A percentile compares a stretch with the other conserved stretches of the same genome.
These are phyloP conservation scores for Xiphydria camelus DNA, from an alignment of 2,888 invertebrate species.

Conservation along the genomic window DNA sequence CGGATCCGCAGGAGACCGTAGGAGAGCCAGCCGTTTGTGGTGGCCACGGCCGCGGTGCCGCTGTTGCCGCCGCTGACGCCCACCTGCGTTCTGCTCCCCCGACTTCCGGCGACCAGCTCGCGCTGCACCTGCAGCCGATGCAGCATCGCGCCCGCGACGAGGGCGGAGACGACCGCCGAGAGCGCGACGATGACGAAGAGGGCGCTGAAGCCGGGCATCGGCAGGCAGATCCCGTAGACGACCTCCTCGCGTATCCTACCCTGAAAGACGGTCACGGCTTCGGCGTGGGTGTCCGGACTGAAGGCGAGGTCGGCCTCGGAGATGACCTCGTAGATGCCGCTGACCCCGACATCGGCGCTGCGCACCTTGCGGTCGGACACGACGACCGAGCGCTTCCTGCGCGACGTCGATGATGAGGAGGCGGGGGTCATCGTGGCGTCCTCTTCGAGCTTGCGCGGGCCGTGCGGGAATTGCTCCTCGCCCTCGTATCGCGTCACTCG, in stretches of 20 bases:
- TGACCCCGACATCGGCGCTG: constrained; percentile 87
- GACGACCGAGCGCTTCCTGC: constrained; percentile 68
- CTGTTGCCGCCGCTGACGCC: constrained; percentile 32
- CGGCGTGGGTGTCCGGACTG: constrained; percentile 77
- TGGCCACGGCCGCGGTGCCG: constrained; percentile 32
- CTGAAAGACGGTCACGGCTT: constrained; percentile 85
- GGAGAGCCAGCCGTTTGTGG: constrained; percentile 48
- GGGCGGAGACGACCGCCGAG: constrained; percentile 83
- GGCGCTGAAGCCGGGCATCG: constrained; percentile 85
- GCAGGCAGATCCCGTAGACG: constrained; percentile 89
- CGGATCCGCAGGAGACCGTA: constrained; percentile 50
- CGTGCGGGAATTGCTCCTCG: constrained; percentile 75
- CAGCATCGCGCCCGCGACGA: constrained; percentile 83
- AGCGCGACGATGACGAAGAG: constrained; percentile 86
- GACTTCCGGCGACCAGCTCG: constrained; percentile 61
- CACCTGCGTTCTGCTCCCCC: constrained; percentile 33
- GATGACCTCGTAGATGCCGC: constrained; percentile 87
- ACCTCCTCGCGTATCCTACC: constrained; percentile 87
- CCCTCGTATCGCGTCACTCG: constrained; percentile 62
- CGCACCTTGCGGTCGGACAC: constrained; percentile 74
- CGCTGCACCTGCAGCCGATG: constrained; percentile 78
- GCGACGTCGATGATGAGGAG: constrained; percentile 37
- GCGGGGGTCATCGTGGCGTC: constrained; percentile 58
- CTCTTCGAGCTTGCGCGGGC: constrained; percentile 71
- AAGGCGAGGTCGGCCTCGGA: constrained; percentile 91